These are phyloP conservation scores for Capitulum mitella DNA, from an alignment of 2,888 invertebrate genomes.

Conservation along the genomic window DNA sequence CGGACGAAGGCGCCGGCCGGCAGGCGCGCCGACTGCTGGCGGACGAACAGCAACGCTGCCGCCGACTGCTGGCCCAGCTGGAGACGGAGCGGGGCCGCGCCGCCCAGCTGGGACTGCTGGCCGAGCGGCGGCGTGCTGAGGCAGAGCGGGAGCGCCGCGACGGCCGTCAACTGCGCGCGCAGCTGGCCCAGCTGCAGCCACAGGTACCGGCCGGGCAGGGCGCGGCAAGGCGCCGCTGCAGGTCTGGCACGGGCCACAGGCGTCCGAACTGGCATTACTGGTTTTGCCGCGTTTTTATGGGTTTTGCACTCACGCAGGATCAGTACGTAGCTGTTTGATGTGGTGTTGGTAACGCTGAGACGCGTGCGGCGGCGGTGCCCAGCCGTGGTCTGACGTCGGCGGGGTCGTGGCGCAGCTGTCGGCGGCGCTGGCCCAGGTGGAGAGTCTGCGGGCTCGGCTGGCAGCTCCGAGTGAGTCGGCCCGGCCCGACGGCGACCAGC, in stretches of 20 bases:
- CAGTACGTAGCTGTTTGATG: too few relatives aligned
- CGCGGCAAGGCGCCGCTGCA: too few relatives aligned
- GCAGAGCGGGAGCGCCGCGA: not conserved
- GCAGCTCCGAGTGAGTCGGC: too few relatives aligned
- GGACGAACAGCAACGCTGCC: not conserved
- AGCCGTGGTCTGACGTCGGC: too few relatives aligned
- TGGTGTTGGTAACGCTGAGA: too few relatives aligned
- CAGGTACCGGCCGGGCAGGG: too few relatives aligned
- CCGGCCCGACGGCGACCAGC: not conserved
- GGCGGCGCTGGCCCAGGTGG: not conserved
- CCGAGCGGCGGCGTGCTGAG: slow-evolving; percentile 23
- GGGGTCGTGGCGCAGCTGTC: not conserved
- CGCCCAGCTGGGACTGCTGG: slow-evolving; percentile 25
- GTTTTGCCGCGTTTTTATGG: too few relatives aligned
- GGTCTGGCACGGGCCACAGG: too few relatives aligned
- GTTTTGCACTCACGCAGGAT: too few relatives aligned
- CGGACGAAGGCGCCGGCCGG: not conserved
- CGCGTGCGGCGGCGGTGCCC: too few relatives aligned
- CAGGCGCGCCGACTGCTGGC: not conserved
- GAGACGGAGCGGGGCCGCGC: slow-evolving; percentile 28
- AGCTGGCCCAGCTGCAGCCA: not conserved
- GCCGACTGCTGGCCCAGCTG: slow-evolving; percentile 23
- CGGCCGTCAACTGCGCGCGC: not conserved
- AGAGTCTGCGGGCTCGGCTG: not conserved
- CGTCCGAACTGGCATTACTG: too few relatives aligned